Base-by-base conservation (phyloP, 2,888 invertebrate species). In the Gandaritis pyraliata region DNA sequence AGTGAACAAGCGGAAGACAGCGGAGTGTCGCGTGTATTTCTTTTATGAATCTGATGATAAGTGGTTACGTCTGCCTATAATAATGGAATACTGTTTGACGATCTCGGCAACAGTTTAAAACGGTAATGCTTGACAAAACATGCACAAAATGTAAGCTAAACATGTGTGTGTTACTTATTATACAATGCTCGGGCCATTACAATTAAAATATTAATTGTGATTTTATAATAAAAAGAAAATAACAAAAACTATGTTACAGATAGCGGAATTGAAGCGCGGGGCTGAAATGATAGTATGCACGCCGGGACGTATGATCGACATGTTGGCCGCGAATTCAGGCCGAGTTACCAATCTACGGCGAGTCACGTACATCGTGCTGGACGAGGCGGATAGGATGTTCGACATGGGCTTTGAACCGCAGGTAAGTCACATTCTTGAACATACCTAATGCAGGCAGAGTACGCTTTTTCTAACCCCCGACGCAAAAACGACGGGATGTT, bases 391-490 rank as follows among this genome's bases (percentile, higher is more conserved):
- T 86, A 94, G 99, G 45, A 99, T 99, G 99, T 99, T 99, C 83
- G 99, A 99, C 84, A 99, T 99, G 98, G 99, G 99, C 15, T 99
- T 99, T 83, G 99, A 99, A 87, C 98, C 98, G 0, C 98, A 98
- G 93, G 95, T 95, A 70, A 57, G 16, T 13, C 36, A 4, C 1
- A 41, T 8, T 15, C 6, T 15, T 15, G 41, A 41, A 8, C 7
- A 41, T 6, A 4, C 10, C 8, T 6, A 33, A 33, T 23, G 0
- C 23, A 23, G 23, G 6, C 23, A n/a, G n/a, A n/a, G n/a, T n/a
- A 23, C 23, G 23, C 23, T 2, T 23, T 23, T n/a, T n/a, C n/a
- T n/a, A n/a, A n/a, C n/a, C n/a, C n/a, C n/a, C n/a, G n/a, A n/a
- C n/a, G n/a, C n/a, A n/a, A n/a, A n/a, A n/a, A n/a, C n/a, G n/a